Percentiles rank a stretch among this genome's conserved stretches.
phyloP scores from a whole-genome alignment of 2,113 vertebrate species.

The Regulus satrapa region DNA sequence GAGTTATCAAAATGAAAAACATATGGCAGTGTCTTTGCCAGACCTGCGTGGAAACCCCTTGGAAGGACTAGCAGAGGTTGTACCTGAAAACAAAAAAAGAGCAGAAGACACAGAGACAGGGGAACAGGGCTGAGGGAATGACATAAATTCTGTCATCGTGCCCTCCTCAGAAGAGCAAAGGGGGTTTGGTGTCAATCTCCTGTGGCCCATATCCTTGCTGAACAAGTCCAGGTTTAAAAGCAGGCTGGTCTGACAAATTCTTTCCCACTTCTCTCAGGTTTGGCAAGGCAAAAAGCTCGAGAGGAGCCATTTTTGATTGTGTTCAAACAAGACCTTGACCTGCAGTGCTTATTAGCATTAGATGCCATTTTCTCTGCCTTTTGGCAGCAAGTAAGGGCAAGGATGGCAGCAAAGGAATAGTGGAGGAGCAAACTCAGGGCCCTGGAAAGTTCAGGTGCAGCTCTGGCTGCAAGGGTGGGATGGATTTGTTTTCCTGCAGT shows the following conservation, averaged over 20 bases:
- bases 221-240: not conserved
- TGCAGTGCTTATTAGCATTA: not conserved
- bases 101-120: not conserved
- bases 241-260: not conserved
- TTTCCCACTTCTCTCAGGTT: not conserved
- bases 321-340: not conserved
- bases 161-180: not conserved
- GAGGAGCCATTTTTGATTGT: not conserved
- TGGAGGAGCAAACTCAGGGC: not conserved
- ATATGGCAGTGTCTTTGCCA: not conserved
- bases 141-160: not conserved
- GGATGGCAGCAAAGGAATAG: not conserved
- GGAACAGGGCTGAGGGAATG: not conserved
- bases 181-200: not conserved
- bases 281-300: not conserved
- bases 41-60: constrained; percentile 31
- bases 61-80: not conserved
- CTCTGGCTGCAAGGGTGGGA: not conserved
- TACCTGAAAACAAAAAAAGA: not conserved
- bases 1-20: constrained; percentile 64
- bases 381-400: not conserved
- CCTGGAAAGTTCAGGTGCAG: not conserved
- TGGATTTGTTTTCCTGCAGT: constrained; percentile 26
- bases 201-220: not conserved
- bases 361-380: not conserved